Conservation (phyloP, 2,888 invertebrate species). For the Apodemia zela region DNA sequence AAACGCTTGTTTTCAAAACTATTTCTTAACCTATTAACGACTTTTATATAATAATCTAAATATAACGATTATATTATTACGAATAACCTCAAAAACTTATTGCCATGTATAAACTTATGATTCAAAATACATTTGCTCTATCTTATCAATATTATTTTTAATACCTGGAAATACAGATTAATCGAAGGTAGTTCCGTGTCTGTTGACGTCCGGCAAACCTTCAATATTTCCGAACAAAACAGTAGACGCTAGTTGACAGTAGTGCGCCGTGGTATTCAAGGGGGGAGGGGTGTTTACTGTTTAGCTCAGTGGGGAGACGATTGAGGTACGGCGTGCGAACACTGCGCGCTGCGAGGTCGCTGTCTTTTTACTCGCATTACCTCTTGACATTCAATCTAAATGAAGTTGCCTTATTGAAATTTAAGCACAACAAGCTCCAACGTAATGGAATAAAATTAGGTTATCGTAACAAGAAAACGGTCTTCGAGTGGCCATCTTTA, state of each 20-base stretch:
- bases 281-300: conserved; percentile 25
- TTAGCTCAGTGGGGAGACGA: conserved; percentile 29
- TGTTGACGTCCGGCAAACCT: conserved; percentile 76
- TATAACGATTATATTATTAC: background rate
- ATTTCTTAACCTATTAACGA: background rate
- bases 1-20: background rate
- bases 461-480: conserved; percentile 76
- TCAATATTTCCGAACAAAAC: conserved; percentile 70
- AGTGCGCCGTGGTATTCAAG: conserved; percentile 36
- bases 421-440: conserved; percentile 65
- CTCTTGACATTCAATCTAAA: conserved; percentile 75
- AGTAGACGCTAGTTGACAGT: conserved; percentile 51
- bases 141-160: conserved; percentile 34
- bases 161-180: conserved; percentile 68
- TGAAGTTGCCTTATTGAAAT: conserved; percentile 72
- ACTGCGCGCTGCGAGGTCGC: conserved; percentile 55
- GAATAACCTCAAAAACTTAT: background rate
- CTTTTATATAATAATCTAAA: no score
- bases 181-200: conserved; percentile 75
- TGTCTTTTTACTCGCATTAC: conserved; percentile 69
- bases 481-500: conserved; percentile 74
- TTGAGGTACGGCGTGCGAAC: conserved; percentile 49
- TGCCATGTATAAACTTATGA: background rate
- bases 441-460: conserved; percentile 74
- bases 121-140: conserved; percentile 28